These are phyloP conservation scores for Sebastes hubbsi DNA, from an alignment of 2,797 vertebrate species.

Conservation along the genomic window DNA sequence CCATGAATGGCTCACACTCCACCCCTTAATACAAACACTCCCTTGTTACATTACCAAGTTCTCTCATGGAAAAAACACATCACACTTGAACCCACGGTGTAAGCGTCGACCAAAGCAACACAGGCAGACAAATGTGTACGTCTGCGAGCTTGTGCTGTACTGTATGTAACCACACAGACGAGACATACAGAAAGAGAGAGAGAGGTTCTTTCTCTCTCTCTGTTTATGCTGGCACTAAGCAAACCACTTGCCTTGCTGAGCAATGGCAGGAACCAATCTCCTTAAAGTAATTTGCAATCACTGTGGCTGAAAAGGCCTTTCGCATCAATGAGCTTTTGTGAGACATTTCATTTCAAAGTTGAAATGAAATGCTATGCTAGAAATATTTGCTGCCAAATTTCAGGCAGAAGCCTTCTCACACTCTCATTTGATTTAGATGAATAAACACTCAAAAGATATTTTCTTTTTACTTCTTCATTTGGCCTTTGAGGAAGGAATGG, in stretches of 20 bases:
- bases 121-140: slow-evolving; percentile 8
- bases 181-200: background rate
- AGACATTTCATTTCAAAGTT: slow-evolving; percentile 61
- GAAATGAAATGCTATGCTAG: slow-evolving; percentile 42
- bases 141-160: background rate
- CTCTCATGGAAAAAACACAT: slow-evolving; percentile 65
- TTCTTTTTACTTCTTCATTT: slow-evolving; percentile 11
- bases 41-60: slow-evolving; percentile 62
- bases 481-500: background rate
- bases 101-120: slow-evolving; percentile 4
- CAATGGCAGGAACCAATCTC: slow-evolving; percentile 69
- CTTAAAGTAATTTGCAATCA: slow-evolving; percentile 73
- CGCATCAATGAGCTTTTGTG: slow-evolving; percentile 62
- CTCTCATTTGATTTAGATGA: slow-evolving; percentile 37
- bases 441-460: slow-evolving; percentile 18
- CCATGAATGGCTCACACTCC: slow-evolving; percentile 20
- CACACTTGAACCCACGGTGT: slow-evolving; percentile 18
- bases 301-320: slow-evolving; percentile 65
- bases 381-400: slow-evolving; percentile 51
- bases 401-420: slow-evolving; percentile 9
- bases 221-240: slow-evolving; percentile 59
- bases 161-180: background rate
- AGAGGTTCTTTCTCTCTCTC: background rate
- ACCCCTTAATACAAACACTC: slow-evolving; percentile 62
- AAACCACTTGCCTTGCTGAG: slow-evolving; percentile 48